A percentile compares a stretch with the other conserved stretches of the same genome.
phyloP scores from a whole-genome alignment of 2,113 vertebrate genomes.

The Thinocorus orbignyianus region DNA sequence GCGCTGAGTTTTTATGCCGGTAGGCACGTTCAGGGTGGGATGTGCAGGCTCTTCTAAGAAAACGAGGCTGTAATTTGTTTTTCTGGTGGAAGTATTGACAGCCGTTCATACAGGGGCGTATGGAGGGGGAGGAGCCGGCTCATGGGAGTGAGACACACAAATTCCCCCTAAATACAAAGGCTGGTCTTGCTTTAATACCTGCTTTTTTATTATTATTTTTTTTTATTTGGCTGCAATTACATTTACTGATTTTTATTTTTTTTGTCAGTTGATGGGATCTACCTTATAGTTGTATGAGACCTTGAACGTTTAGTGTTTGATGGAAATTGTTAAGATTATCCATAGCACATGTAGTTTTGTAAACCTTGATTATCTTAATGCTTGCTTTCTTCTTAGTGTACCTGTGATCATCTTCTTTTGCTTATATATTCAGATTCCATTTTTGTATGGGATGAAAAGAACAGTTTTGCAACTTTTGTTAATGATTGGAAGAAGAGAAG shows the following conservation, averaged over 20 bases:
- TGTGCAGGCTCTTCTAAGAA: background rate
- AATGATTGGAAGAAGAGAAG: background rate
- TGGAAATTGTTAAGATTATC: background rate
- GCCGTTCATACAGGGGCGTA: background rate
- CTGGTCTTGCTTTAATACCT: background rate
- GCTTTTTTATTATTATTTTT: background rate
- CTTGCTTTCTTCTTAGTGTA: background rate
- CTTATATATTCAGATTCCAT: background rate
- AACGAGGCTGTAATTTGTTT: background rate
- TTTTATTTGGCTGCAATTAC: background rate
- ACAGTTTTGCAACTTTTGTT: background rate
- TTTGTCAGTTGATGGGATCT: background rate
- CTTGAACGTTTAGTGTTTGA: background rate
- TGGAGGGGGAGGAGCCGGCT: background rate
- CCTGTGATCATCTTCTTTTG: background rate
- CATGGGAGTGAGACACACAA: no score
- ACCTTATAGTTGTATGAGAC: background rate
- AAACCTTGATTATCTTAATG: background rate
- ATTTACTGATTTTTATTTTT: background rate
- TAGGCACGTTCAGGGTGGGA: background rate
- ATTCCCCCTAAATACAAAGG: background rate
- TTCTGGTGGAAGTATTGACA: background rate
- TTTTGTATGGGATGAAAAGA: background rate
- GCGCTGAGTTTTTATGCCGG: accelerated
- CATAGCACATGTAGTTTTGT: background rate